A percentile compares a stretch with the other conserved stretches of the same genome.
Evolutionary conservation across 2,113 vertebrate genomes (phyloP).

Genomic region (Strigops habroptila): DNA sequence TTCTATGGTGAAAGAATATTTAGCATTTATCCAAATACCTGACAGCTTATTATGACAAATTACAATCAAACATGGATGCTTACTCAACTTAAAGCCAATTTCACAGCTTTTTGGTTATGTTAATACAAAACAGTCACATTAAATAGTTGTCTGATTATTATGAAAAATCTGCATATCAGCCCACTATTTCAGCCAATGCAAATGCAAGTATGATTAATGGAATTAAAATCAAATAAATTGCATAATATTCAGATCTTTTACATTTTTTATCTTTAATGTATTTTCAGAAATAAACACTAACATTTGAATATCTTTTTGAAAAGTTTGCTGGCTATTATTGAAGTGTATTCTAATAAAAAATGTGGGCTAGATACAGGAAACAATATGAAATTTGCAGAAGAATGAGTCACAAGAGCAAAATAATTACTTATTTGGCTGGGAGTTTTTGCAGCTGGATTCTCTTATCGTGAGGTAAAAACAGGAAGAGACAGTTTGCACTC

Average conservation of each 20-base stretch:
- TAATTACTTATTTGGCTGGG: not conserved
- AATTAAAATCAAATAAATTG: not conserved
- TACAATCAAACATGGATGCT: not conserved
- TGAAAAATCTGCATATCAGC: not conserved
- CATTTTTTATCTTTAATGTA: not conserved
- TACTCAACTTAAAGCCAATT: not conserved
- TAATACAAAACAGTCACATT: not conserved
- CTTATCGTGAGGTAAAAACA: not conserved
- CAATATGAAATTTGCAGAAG: not conserved
- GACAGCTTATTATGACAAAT: not conserved
- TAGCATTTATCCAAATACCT: not conserved
- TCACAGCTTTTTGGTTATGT: not conserved
- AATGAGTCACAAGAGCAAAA: not conserved
- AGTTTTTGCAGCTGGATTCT: not conserved
- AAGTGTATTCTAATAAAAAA: not conserved
- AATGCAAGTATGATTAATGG: not conserved
- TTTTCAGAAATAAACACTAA: not conserved
- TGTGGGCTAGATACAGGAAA: not conserved
- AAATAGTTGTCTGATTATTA: not conserved
- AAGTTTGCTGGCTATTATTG: not conserved
- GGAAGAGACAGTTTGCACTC: not conserved
- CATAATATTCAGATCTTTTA: not conserved
- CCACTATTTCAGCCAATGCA: not conserved
- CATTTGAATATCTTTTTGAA: not conserved
- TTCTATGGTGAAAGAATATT: not conserved